Evolutionary conservation across 2,888 invertebrate species (phyloP).

Genomic region (Eupeodes luniger): DNA sequence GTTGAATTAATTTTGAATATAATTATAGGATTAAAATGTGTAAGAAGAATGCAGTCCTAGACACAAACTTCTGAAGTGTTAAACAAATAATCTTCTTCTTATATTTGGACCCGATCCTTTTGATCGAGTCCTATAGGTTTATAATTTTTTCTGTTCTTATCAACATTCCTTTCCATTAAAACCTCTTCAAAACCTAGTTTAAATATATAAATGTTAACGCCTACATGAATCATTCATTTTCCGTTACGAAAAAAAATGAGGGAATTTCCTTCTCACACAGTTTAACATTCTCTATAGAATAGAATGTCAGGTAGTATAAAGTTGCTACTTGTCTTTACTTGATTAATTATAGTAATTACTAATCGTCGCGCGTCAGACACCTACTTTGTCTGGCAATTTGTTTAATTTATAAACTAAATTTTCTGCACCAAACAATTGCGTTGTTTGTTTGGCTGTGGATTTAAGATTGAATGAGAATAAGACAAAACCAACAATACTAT

Average conservation of each 20-base stretch:
- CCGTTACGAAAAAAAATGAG: neutral
- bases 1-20: too few relatives aligned
- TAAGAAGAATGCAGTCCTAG: too few relatives aligned
- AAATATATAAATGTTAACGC: neutral
- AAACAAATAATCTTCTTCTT: too few relatives aligned
- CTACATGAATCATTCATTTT: neutral
- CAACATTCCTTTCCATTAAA: neutral
- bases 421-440: neutral
- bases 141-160: neutral
- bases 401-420: constrained; percentile 7
- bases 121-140: too few relatives aligned
- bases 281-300: neutral
- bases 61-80: too few relatives aligned
- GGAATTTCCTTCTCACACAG: neutral
- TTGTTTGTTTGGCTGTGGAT: neutral
- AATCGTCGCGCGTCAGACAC: constrained; percentile 49
- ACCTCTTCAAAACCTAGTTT: neutral
- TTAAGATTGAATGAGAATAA: neutral
- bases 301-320: neutral
- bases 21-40: too few relatives aligned
- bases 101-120: too few relatives aligned
- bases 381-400: constrained; percentile 36
- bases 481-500: neutral
- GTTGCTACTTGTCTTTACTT: constrained; percentile 38
- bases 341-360: constrained; percentile 59